A percentile compares a stretch with the other conserved stretches of the same genome.
phyloP scores from a whole-genome alignment of 1,140 invertebrate genomes.

The Drosophila lini region DNA sequence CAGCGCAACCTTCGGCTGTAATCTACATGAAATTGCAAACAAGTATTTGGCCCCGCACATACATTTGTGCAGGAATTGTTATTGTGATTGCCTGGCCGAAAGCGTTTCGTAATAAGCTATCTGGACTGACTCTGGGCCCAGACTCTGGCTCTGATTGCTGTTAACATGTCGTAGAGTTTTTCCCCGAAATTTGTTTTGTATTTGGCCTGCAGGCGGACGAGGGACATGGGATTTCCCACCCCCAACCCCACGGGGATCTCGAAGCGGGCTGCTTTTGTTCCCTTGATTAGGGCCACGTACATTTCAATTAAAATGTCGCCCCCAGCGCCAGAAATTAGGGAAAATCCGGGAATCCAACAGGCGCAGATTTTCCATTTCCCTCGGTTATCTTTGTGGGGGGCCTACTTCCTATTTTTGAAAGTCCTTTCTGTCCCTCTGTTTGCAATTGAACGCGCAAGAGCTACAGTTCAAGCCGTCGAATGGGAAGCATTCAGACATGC shows the following conservation, averaged over 20 bases:
- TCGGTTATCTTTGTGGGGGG: conserved; percentile 35
- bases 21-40: conserved; percentile 75
- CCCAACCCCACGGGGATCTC: neutral
- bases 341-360: conserved; percentile 35
- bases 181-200: conserved; percentile 54
- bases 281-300: conserved; percentile 65
- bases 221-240: conserved; percentile 9
- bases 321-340: conserved; percentile 61
- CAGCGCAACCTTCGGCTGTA: conserved; percentile 62
- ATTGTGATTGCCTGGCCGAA: conserved; percentile 75
- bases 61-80: conserved; percentile 47
- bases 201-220: conserved; percentile 56
- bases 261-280: conserved; percentile 54
- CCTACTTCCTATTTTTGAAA: conserved; percentile 47
- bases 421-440: conserved; percentile 44
- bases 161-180: conserved; percentile 75
- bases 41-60: conserved; percentile 57
- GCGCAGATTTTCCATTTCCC: conserved; percentile 21
- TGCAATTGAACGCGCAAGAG: conserved; percentile 59
- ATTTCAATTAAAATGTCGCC: conserved; percentile 80
- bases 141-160: conserved; percentile 61
- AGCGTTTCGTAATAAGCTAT: conserved; percentile 71
- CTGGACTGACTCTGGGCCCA: conserved; percentile 13
- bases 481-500: conserved; percentile 52
- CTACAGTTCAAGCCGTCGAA: conserved; percentile 9